phyloP scores from a whole-genome alignment of 92 coral and sea anemone species.

The Epizoanthus stellaris region DNA sequence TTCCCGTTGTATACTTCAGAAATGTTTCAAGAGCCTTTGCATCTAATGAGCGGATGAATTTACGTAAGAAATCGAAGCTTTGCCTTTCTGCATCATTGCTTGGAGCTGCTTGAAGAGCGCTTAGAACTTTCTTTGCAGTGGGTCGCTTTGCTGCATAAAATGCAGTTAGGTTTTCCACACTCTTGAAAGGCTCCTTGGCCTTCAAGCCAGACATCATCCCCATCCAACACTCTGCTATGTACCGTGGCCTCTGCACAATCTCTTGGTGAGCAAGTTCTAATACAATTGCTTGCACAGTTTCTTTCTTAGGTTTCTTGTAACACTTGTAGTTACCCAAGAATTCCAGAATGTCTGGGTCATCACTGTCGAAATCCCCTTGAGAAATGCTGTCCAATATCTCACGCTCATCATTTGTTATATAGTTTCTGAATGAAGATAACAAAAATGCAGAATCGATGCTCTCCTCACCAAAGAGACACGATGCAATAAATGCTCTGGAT shows the following conservation, averaged over 20 bases:
- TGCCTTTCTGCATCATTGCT: conserved; percentile 17
- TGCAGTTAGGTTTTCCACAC: conserved; percentile 1
- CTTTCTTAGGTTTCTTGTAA: neutral
- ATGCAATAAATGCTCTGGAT: conserved; percentile 11
- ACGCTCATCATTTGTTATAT: conserved; percentile 13
- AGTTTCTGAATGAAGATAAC: conserved; percentile 7
- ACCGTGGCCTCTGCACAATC: conserved; percentile 5
- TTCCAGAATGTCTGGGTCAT: conserved; percentile 2
- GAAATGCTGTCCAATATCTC: neutral
- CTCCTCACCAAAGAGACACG: conserved; percentile 26
- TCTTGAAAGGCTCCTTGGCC: conserved; percentile 1
- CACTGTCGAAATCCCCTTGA: neutral
- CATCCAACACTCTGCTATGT: conserved; percentile 13
- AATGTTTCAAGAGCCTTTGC: neutral
- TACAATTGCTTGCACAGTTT: conserved; percentile 2
- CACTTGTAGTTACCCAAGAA: conserved; percentile 9
- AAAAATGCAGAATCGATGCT: neutral
- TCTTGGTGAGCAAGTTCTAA: conserved; percentile 21
- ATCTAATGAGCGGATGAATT: conserved; percentile 13
- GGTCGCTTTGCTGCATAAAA: neutral
- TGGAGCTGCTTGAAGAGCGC: neutral
- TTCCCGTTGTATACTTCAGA: conserved; percentile 25
- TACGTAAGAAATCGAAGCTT: neutral
- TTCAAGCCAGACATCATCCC: neutral
- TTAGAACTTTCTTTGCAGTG: conserved; percentile 23